These are phyloP conservation scores for Diorhabda sublineata DNA, from an alignment of 1,140 invertebrate species.

Conservation along the genomic window DNA sequence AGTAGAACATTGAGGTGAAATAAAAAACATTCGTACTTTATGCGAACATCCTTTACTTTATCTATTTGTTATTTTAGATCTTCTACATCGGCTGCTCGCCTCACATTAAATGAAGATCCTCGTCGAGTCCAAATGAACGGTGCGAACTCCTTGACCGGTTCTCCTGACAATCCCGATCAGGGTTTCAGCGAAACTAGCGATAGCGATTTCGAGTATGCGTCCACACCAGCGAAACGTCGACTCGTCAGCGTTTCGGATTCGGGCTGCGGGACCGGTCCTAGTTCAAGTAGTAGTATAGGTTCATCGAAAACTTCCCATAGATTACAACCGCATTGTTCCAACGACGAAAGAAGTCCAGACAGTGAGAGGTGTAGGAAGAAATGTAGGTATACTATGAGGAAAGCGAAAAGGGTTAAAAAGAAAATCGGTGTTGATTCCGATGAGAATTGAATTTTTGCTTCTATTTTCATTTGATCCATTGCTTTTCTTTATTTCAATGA, in stretches of 20 bases:
- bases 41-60: no score
- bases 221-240: conserved; percentile 32
- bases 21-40: not conserved
- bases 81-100: not conserved
- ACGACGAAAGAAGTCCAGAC: conserved; percentile 5
- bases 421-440: conserved; percentile 53
- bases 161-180: conserved; percentile 7
- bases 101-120: not conserved
- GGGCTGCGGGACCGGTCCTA: conserved; percentile 42
- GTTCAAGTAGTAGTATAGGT: conserved; percentile 31
- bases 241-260: conserved; percentile 33
- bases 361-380: conserved; percentile 37
- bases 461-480: no score
- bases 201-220: conserved; percentile 35
- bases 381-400: conserved; percentile 45
- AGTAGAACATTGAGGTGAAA: conserved; percentile 8
- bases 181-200: conserved; percentile 32
- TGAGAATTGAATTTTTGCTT: conserved; percentile 47
- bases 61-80: not conserved
- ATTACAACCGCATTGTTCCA: conserved; percentile 48
- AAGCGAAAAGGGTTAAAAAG: conserved; percentile 53
- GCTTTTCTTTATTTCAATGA: no score
- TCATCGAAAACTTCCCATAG: conserved; percentile 43
- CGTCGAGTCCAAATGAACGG: not conserved
- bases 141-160: not conserved